A percentile compares a stretch with the other conserved stretches of the same genome.
Conservation (phyloP, 2,797 vertebrate species). For the Hippoglossus hippoglossus region DNA sequence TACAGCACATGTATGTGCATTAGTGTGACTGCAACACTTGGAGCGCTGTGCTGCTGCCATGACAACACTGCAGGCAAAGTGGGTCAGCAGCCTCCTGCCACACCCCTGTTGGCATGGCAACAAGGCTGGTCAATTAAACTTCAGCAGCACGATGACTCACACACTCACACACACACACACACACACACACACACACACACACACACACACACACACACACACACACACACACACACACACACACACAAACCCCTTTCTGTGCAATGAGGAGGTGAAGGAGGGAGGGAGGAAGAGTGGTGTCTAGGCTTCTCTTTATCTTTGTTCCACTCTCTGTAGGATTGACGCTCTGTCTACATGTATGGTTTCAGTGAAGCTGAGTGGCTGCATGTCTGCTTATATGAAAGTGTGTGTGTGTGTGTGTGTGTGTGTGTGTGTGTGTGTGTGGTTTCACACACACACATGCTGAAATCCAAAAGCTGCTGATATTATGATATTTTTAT, state of each 20-base stretch:
- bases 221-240: too few species aligned
- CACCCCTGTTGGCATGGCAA: conserved; percentile 92
- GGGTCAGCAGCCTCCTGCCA: conserved; percentile 92
- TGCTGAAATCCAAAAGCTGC: neutral
- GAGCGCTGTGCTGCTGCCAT: conserved; percentile 84
- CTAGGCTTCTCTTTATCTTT: conserved; percentile 1
- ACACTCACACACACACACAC: neutral
- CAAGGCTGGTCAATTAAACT: conserved; percentile 89
- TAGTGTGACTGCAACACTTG: conserved; percentile 49
- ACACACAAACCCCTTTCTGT: conserved; percentile 22
- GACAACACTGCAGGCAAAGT: conserved; percentile 89
- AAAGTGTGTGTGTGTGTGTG: neutral
- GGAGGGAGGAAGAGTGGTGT: neutral
- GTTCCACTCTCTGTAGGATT: neutral
- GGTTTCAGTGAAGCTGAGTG: neutral
- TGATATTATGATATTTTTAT: too few species aligned
- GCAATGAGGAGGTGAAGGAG: conserved; percentile 14
- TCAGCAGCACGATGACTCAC: conserved; percentile 76
- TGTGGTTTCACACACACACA: too few species aligned
- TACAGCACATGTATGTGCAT: conserved; percentile 17
- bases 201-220: neutral
- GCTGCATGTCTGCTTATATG: neutral
- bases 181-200: too few species aligned
- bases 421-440: too few species aligned
- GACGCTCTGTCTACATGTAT: neutral